Evolutionary conservation across 2,113 vertebrate species (phyloP).

Genomic region (Danionella cerebrum): DNA sequence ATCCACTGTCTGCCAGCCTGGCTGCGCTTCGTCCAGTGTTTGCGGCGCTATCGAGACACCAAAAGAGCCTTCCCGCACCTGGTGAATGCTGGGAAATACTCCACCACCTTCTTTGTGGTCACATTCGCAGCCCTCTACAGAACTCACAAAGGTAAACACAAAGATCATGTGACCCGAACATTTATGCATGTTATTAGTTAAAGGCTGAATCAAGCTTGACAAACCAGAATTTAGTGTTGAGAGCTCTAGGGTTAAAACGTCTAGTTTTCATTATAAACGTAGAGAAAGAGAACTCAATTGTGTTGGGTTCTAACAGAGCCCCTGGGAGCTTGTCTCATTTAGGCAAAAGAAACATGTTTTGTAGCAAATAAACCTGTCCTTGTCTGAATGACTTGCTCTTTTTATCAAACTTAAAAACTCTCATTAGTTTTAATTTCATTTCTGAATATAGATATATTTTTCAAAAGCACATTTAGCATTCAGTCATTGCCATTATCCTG

Average conservation of each 20-base stretch:
- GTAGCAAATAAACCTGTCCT: not conserved
- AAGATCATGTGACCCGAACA: not conserved
- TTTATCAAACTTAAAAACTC: not conserved
- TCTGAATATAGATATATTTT: not conserved
- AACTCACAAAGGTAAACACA: conserved; percentile 82
- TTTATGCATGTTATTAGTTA: not conserved
- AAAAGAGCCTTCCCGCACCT: conserved; percentile 95
- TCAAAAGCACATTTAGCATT: not conserved
- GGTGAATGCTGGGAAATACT: conserved; percentile 98
- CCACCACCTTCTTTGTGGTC: conserved; percentile 95
- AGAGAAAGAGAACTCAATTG: too few relatives aligned
- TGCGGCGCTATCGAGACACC: conserved; percentile 93
- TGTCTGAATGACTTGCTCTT: too few relatives aligned
- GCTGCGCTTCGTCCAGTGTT: conserved; percentile 97
- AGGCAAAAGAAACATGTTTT: not conserved
- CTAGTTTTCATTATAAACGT: too few relatives aligned
- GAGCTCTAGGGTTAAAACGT: too few relatives aligned
- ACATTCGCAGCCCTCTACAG: conserved; percentile 91
- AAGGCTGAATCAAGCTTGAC: not conserved
- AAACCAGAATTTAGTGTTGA: too few relatives aligned
- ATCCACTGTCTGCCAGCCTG: conserved; percentile 97
- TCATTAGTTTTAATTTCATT: too few relatives aligned
- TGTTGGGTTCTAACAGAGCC: not conserved
- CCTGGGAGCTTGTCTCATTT: not conserved
- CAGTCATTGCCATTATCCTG: not conserved